Conservation (phyloP, 2,797 vertebrate genomes). For the Chanos chanos region DNA sequence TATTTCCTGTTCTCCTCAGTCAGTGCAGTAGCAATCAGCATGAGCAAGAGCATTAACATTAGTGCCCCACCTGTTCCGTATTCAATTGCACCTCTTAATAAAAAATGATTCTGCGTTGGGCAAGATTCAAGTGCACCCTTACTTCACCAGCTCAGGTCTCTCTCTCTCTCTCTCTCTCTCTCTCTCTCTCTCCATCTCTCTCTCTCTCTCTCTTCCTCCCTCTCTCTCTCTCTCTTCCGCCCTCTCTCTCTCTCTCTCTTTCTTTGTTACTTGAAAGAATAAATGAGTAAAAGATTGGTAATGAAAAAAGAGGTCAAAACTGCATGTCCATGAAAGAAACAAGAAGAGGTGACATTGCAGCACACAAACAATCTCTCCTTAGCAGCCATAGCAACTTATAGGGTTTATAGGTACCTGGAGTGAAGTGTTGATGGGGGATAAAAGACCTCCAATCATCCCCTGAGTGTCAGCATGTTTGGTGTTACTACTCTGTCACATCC, state of each 20-base stretch:
- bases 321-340: conserved; percentile 2
- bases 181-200: too few relatives aligned
- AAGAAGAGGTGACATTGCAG: neutral
- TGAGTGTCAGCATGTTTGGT: too few relatives aligned
- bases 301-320: conserved; percentile 1
- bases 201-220: conserved; percentile 21
- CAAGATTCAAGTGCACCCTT: conserved; percentile 76
- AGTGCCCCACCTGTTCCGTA: conserved; percentile 67
- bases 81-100: conserved; percentile 77
- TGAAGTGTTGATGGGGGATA: too few relatives aligned
- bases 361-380: too few relatives aligned
- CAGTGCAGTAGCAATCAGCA: too few relatives aligned
- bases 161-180: neutral
- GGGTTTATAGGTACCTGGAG: too few relatives aligned
- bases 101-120: conserved; percentile 70
- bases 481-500: too few relatives aligned
- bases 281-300: neutral
- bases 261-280: conserved; percentile 2
- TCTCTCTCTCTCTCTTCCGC: neutral
- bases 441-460: too few relatives aligned
- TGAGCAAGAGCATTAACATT: conserved; percentile 60
- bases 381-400: too few relatives aligned
- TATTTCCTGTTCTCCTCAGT: too few relatives aligned
- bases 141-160: conserved; percentile 56
- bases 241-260: conserved; percentile 16